Conservation (phyloP, 2,888 invertebrate species). For the Campaea margaritaria region DNA sequence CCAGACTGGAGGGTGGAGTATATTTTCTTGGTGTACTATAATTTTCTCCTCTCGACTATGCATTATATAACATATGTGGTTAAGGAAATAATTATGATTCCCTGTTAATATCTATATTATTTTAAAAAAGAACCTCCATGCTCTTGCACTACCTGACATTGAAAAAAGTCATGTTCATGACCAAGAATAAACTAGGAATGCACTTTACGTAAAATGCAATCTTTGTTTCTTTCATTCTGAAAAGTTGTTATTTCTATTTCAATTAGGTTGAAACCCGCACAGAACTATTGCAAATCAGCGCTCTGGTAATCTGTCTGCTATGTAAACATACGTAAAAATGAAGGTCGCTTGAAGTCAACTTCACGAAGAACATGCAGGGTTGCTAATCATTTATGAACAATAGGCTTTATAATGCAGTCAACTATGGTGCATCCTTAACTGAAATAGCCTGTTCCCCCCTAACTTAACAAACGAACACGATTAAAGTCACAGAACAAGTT, state of each 20-base stretch:
- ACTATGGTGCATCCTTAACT: no score
- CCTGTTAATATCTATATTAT: no score
- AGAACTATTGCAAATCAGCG: slow-evolving; percentile 12
- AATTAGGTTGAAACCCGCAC: slow-evolving; percentile 24
- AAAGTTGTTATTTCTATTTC: slow-evolving; percentile 8
- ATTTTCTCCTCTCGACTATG: no score
- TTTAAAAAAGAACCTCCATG: neutral
- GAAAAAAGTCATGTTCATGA: slow-evolving; percentile 21
- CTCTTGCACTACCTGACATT: slow-evolving; percentile 26
- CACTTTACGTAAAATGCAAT: slow-evolving; percentile 31
- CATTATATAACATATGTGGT: no score
- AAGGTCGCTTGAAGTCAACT: slow-evolving; percentile 36
- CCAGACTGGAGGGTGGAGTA: no score
- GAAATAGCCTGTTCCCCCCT: no score
- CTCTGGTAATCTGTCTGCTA: slow-evolving; percentile 15
- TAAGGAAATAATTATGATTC: no score
- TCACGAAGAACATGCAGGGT: slow-evolving; percentile 11
- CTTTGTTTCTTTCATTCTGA: neutral
- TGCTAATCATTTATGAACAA: slow-evolving; percentile 1
- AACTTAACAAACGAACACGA: no score
- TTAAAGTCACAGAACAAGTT: no score
- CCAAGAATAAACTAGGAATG: slow-evolving; percentile 37
- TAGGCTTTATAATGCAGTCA: no score
- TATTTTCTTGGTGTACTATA: no score
- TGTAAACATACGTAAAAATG: slow-evolving; percentile 39